phyloP scores from a whole-genome alignment of 2,797 vertebrate genomes.

The Platyrinchus mystaceus region DNA sequence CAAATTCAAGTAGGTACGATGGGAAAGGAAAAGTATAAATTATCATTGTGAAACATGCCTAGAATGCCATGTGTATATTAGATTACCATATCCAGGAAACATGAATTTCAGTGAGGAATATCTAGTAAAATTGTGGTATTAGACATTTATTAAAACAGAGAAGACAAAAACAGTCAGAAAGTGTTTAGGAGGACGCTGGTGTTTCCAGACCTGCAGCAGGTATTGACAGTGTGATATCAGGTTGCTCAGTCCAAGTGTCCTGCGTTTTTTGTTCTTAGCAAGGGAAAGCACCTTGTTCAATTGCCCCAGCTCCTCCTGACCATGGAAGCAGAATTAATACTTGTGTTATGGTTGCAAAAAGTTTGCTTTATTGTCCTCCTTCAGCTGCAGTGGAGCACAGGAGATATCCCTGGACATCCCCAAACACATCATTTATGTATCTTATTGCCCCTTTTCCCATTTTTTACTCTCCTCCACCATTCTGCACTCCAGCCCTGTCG shows the following conservation, averaged over 20 bases:
- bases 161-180: neutral
- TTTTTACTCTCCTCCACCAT: neutral
- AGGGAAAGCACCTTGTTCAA: neutral
- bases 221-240: neutral
- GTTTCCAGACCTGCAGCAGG: neutral
- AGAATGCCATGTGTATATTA: neutral
- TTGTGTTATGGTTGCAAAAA: neutral
- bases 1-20: neutral
- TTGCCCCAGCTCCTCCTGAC: neutral
- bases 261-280: neutral
- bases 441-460: neutral
- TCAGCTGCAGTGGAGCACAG: neutral
- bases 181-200: neutral
- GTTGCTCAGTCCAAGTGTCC: neutral
- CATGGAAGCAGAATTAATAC: neutral
- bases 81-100: slow-evolving; percentile 6
- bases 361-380: neutral
- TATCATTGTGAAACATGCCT: neutral
- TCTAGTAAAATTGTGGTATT: neutral
- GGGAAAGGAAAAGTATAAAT: neutral
- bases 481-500: neutral
- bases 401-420: neutral
- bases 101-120: neutral
- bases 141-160: neutral
- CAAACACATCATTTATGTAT: neutral